phyloP scores from a whole-genome alignment of 2,888 invertebrate genomes.

The Spialia ferax region DNA sequence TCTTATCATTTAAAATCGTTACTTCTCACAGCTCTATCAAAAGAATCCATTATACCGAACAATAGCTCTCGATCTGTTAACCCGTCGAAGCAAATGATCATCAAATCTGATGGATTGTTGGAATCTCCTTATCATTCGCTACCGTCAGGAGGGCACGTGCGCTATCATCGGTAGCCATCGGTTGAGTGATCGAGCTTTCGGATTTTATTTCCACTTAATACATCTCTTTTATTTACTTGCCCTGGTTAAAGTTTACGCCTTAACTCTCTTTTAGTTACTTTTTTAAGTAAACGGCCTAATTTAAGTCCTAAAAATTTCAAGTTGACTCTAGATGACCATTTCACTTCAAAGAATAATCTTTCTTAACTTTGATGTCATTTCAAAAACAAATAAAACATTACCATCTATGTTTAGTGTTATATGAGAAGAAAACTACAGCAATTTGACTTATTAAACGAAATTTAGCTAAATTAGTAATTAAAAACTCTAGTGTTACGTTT shows the following conservation, averaged over 20 bases:
- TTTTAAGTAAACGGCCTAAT: neutral
- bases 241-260: neutral
- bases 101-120: slow-evolving; percentile 13
- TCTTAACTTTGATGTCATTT: no score
- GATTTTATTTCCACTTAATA: slow-evolving; percentile 19
- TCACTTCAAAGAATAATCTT: no score
- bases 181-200: slow-evolving; percentile 44
- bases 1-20: no score
- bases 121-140: slow-evolving; percentile 14
- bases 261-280: neutral
- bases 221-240: slow-evolving; percentile 2
- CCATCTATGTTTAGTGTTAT: no score
- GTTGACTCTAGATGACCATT: neutral
- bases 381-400: no score
- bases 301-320: neutral
- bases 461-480: no score
- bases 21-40: neutral
- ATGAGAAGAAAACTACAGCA: no score
- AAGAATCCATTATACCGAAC: neutral
- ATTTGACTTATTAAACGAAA: no score
- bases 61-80: neutral
- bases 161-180: slow-evolving; percentile 55
- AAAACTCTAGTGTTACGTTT: no score
- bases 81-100: slow-evolving; percentile 11
- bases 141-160: slow-evolving; percentile 46